A percentile compares a stretch with the other conserved stretches of the same genome.
Evolutionary conservation across 2,113 vertebrate genomes (phyloP).

Genomic region (Setophaga petechia): DNA sequence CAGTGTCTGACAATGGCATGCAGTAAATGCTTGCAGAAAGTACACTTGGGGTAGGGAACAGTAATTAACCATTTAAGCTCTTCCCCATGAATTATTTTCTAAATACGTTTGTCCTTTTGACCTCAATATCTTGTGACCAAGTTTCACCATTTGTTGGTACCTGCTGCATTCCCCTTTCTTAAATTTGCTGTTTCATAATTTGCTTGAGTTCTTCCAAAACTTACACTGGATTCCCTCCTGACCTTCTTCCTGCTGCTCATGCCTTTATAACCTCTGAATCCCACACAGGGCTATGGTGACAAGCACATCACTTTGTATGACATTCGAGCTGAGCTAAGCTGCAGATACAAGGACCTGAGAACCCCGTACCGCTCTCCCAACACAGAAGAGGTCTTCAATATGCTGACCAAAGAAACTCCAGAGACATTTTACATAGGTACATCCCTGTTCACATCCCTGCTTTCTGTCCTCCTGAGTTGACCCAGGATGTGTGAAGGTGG

Average conservation of each 20-base stretch:
- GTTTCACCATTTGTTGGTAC: not conserved
- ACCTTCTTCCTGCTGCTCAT: not conserved
- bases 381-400: conserved; percentile 96
- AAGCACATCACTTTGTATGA: conserved; percentile 98
- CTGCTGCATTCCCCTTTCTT: not conserved
- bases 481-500: not conserved
- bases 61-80: not conserved
- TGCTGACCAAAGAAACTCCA: conserved; percentile 98
- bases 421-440: conserved; percentile 98
- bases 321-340: conserved; percentile 97
- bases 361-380: conserved; percentile 91
- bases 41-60: not conserved
- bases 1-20: not conserved
- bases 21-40: not conserved
- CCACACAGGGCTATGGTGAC: conserved; percentile 91
- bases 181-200: not conserved
- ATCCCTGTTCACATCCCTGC: not conserved
- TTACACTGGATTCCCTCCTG: not conserved
- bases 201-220: not conserved
- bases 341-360: conserved; percentile 95
- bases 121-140: not conserved
- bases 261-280: not conserved
- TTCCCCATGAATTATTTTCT: not conserved
- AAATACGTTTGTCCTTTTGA: not conserved
- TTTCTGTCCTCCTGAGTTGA: not conserved